A percentile compares a stretch with the other conserved stretches of the same genome.
phyloP scores from a whole-genome alignment of 2,113 vertebrate species.

The Pongo pygmaeus region DNA sequence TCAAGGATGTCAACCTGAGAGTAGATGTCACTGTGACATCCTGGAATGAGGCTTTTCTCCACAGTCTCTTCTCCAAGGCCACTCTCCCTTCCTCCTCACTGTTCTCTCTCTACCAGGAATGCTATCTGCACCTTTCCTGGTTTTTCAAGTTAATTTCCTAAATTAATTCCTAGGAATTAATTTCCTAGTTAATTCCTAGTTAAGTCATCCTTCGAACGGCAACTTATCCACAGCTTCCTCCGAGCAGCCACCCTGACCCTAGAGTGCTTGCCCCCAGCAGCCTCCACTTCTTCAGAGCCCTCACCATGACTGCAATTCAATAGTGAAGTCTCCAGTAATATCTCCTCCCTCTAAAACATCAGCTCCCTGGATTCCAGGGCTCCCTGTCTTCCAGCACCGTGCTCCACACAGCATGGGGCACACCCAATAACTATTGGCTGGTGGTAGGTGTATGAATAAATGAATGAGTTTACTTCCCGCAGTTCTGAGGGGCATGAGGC shows the following conservation, averaged over 20 bases:
- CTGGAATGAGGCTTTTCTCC: neutral
- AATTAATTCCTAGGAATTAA: no score
- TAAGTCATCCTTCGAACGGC: neutral
- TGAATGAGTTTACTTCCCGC: neutral
- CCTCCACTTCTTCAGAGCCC: no score
- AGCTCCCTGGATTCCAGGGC: neutral
- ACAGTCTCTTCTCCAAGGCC: neutral
- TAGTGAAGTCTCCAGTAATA: fast-evolving
- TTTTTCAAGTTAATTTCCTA: neutral
- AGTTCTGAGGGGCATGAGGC: neutral
- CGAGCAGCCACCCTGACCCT: neutral
- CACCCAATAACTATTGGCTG: no score
- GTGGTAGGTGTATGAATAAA: neutral
- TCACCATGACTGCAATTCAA: fast-evolving
- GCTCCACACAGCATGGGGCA: neutral
- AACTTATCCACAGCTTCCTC: neutral
- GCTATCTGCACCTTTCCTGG: neutral
- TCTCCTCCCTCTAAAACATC: neutral
- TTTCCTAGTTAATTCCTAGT: no score
- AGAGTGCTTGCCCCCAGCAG: fast-evolving
- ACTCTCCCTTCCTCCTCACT: neutral
- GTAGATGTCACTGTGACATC: neutral
- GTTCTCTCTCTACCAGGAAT: neutral
- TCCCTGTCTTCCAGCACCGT: neutral
- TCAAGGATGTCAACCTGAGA: neutral